Base-by-base conservation (phyloP, 2,113 vertebrate species). In the Chunga burmeisteri region DNA sequence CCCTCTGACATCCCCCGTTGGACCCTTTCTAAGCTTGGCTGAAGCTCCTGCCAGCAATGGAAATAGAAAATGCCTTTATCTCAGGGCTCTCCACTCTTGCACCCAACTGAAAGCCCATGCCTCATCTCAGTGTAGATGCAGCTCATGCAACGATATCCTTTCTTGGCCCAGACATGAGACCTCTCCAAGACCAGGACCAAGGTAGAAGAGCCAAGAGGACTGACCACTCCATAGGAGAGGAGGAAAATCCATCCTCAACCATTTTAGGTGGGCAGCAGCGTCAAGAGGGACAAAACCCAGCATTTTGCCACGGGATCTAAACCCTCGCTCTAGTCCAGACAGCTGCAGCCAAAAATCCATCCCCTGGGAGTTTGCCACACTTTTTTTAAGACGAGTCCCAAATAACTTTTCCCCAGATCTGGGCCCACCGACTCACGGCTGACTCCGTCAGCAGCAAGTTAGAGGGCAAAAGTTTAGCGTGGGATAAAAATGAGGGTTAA, bases 401-500 rank as follows among this genome's bases (percentile, higher is more conserved):
- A 93, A 90, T 92, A 92, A 86, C 71, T 88, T 8, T 27, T 36
- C 73, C 71, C 66, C 68, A 42, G 50, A 70, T 58, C 40, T 80
- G 73, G 66, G 62, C 62, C 66, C 83, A 96, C 72, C 8, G 0
- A 42, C 67, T 74, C 90, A 80, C 0, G 58, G 67, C 22, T 62
- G 87, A 85, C 67, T 90, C 49, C 18, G 67, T 40, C n/a, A 87
- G 68, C 65, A 68, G 56, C 61, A 59, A 52, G 38, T 42, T 18
- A 2, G 21, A 90, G 92, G 85, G 95, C 75, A 93, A 93, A 95
- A 92, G 85, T 88, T 93, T 65, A 96, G 62, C 0, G 27, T 77
- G 91, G 93, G 38, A 93, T 94, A 81, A 91, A 91, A 86, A 90
- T 16, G 36, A 86, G 70, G 70, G 90, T 86, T 88, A 96, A 96